These are phyloP conservation scores for Nasonia longicornis DNA, from an alignment of 1,140 invertebrate species.

Conservation along the genomic window DNA sequence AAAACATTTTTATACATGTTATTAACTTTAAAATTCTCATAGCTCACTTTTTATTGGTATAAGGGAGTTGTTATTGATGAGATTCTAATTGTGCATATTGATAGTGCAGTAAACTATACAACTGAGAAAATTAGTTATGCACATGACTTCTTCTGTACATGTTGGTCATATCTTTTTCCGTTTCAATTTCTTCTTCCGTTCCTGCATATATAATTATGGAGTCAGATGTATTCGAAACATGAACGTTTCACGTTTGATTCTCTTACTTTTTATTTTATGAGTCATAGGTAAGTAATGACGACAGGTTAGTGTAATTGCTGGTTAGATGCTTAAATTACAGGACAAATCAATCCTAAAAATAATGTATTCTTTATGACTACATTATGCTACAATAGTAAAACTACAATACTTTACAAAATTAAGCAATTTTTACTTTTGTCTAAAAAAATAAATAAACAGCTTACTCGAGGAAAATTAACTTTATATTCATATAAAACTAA, in stretches of 20 bases:
- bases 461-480: too few species aligned
- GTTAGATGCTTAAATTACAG: not conserved
- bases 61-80: not conserved
- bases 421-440: not conserved
- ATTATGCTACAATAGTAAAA: too few species aligned
- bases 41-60: not conserved
- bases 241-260: slow-evolving; percentile 5
- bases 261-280: slow-evolving; percentile 32
- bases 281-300: slow-evolving; percentile 6
- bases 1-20: not conserved
- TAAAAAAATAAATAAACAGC: not conserved
- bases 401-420: too few species aligned
- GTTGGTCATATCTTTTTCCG: slow-evolving; percentile 31
- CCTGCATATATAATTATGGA: slow-evolving; percentile 33
- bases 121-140: slow-evolving; percentile 33
- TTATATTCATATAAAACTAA: too few species aligned
- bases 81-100: not conserved
- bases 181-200: slow-evolving; percentile 41
- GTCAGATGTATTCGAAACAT: slow-evolving; percentile 13
- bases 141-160: slow-evolving; percentile 35
- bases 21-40: not conserved
- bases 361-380: not conserved
- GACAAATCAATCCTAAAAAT: not conserved
- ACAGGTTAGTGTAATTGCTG: not conserved
- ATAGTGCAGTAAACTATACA: not conserved